Conservation (phyloP, 2,888 invertebrate genomes). For the Pogonocherus hispidulus region DNA sequence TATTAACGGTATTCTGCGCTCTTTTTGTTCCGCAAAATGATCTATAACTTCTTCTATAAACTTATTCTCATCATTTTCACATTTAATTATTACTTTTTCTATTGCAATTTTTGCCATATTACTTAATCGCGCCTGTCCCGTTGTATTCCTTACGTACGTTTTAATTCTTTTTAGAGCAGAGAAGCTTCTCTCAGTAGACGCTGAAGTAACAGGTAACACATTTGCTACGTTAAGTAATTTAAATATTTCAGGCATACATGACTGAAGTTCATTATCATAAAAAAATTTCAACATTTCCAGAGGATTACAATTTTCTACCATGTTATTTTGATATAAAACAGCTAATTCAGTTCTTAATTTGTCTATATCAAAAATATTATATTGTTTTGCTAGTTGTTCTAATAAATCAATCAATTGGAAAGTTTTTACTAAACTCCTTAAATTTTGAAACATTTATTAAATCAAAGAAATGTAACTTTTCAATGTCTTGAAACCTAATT, state of each 20-base stretch:
- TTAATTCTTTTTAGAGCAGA: slow-evolving; percentile 31
- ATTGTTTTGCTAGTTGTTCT: not conserved
- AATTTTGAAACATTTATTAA: slow-evolving; percentile 18
- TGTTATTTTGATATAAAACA: not conserved
- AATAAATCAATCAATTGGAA: not conserved
- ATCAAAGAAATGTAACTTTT: slow-evolving; percentile 24
- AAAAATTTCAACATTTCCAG: not conserved
- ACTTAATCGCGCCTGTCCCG: slow-evolving; percentile 21
- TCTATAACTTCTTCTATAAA: too few species aligned
- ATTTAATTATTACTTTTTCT: slow-evolving; percentile 22
- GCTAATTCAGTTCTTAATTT: not conserved
- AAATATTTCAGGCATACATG: slow-evolving; percentile 18
- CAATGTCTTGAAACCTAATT: slow-evolving; percentile 6
- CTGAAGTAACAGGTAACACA: slow-evolving; percentile 24
- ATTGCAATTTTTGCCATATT: slow-evolving; percentile 30
- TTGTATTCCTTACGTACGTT: slow-evolving; percentile 23
- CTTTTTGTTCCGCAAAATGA: too few species aligned
- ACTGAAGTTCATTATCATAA: not conserved
- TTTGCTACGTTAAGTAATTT: slow-evolving; percentile 21
- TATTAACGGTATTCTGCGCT: too few species aligned
- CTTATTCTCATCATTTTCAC: too few species aligned
- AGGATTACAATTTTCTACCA: not conserved
- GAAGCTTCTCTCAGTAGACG: slow-evolving; percentile 28
- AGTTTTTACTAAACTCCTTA: slow-evolving; percentile 4
- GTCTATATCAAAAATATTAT: not conserved